phyloP scores from a whole-genome alignment of 2,888 invertebrate genomes.

The Cataglyphis livida region DNA sequence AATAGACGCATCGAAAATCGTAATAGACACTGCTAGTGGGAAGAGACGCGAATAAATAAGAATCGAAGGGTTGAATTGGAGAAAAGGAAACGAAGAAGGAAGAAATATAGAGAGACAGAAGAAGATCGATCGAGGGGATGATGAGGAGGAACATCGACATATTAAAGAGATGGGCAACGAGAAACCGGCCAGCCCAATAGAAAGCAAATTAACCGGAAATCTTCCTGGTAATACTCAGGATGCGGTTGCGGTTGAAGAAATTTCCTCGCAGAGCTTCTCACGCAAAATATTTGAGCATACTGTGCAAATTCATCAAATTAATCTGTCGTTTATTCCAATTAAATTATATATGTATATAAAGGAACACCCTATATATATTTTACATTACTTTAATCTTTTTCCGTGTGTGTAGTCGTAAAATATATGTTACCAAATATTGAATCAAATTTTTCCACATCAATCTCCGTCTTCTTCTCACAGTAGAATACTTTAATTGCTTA shows the following conservation, averaged over 20 bases:
- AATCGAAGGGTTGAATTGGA: background rate
- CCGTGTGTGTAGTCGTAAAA: background rate
- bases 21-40: background rate
- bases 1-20: conserved; percentile 1
- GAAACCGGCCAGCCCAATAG: conserved; percentile 21
- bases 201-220: conserved; percentile 44
- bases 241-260: conserved; percentile 22
- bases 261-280: background rate
- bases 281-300: background rate
- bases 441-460: background rate
- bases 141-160: conserved; percentile 29
- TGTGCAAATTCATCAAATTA: background rate
- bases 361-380: background rate
- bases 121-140: conserved; percentile 32
- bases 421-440: background rate
- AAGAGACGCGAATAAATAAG: conserved; percentile 2
- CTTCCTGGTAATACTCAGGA: conserved; percentile 13
- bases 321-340: background rate
- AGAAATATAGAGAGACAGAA: background rate
- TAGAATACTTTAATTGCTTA: background rate
- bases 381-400: background rate
- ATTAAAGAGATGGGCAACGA: conserved; percentile 36
- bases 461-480: background rate
- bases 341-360: background rate
- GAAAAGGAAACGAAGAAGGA: background rate